Evolutionary conservation across 2,113 vertebrate species (phyloP).

Genomic region (Hoplias malabaricus): DNA sequence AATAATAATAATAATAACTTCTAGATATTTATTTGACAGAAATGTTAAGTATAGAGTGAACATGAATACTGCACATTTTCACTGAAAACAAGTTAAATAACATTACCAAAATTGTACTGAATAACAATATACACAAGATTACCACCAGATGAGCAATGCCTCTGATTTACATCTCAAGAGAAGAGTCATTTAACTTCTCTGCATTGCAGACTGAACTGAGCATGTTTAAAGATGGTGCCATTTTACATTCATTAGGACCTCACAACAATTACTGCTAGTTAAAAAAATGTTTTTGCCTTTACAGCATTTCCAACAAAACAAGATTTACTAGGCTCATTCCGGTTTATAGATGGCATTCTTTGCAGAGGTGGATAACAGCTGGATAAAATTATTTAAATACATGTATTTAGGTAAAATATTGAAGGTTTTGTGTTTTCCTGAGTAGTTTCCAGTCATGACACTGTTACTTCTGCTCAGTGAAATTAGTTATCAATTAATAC

Average conservation of each 20-base stretch:
- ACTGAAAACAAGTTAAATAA: neutral
- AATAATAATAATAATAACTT: no score
- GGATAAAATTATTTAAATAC: no score
- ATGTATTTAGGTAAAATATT: no score
- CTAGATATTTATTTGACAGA: no score
- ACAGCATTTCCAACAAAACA: neutral
- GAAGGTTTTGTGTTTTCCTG: no score
- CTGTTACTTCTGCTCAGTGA: no score
- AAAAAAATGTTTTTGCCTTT: neutral
- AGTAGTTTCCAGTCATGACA: no score
- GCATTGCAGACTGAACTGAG: conserved; percentile 1
- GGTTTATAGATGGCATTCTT: neutral
- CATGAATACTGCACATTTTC: conserved; percentile 15
- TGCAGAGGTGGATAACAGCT: no score
- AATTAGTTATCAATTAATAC: no score
- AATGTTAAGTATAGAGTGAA: neutral
- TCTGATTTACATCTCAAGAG: neutral
- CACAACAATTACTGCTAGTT: neutral
- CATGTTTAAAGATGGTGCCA: neutral
- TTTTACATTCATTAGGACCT: conserved; percentile 15
- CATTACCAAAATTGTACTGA: neutral
- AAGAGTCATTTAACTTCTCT: neutral
- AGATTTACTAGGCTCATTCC: neutral
- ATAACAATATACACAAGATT: conserved; percentile 17
- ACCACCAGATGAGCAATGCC: neutral